Evolutionary conservation across 2,888 invertebrate genomes (phyloP), one percentile per base, ranked within the genome.

Genomic region (Hemicrepidius hirtus): DNA sequence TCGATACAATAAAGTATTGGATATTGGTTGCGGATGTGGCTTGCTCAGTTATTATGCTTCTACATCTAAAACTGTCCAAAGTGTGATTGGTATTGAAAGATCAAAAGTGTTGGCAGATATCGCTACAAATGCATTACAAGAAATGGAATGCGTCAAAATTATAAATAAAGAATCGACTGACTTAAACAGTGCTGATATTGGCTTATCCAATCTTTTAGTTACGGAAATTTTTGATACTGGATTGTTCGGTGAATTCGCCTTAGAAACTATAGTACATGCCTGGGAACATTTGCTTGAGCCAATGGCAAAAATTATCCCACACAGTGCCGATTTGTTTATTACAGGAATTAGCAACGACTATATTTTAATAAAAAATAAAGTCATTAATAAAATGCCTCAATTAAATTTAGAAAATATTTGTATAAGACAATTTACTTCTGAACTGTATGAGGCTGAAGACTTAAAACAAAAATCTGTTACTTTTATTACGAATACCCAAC

Each of bases 211-310:
- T 65, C 83, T 95, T 50, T 84, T 95, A 64, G 88, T 95, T 0
- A 94, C 94, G 1, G 95, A 96, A 86, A 91, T 92, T 75, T 93
- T 95, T 87, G 95, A 95, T 87, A 92, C 93, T 59, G 95, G 92
- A 0, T 83, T 95, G 24, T 92, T 95, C 84, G 95, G 95, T 0
- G 95, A 95, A 85, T 89, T 91, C 79, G 88, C 92, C 37, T 83
- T 95, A 49, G 88, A 90, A 76, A 91, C 92, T 16, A 82, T 94
- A 46, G 85, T 89, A 46, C 92, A 95, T 86, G 94, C 94, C 5
- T 92, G 92, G 90, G 86, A 90, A 68, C 84, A 90, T 77, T 87
- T 95, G 49, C 82, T 94, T 18, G 77, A 78, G 73, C 82, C 85
- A 20, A 79, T 82, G 63, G 90, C 88, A 4, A 87, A 87, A 81